A percentile compares a stretch with the other conserved stretches of the same genome.
phyloP scores from a whole-genome alignment of 2,113 vertebrate genomes.

The Boleophthalmus pectinirostris region DNA sequence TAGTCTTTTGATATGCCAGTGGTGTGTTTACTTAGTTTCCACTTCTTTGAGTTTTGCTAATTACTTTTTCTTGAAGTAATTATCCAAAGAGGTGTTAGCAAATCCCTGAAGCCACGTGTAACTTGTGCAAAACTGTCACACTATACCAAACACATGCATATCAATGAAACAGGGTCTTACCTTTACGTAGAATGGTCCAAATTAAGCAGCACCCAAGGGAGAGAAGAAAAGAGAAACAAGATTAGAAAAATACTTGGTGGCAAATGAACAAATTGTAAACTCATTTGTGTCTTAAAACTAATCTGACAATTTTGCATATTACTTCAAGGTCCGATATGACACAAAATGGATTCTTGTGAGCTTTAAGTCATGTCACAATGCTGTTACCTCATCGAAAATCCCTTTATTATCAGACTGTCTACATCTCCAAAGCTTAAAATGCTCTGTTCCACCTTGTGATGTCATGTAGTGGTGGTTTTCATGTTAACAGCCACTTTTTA shows the following conservation, averaged over 20 bases:
- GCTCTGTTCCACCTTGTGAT: too few relatives aligned
- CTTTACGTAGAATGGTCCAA: conserved; percentile 57
- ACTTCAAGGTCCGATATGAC: neutral
- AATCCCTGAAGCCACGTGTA: conserved; percentile 44
- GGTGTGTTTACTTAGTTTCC: conserved; percentile 53
- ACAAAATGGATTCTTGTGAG: neutral
- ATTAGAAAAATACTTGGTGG: conserved; percentile 37
- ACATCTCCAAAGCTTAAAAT: too few relatives aligned
- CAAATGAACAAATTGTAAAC: conserved; percentile 23
- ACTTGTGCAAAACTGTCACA: conserved; percentile 37
- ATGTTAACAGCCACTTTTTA: too few relatives aligned
- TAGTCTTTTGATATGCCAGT: conserved; percentile 34
- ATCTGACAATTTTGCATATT: conserved; percentile 6
- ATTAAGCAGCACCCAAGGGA: conserved; percentile 30
- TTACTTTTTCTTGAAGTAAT: conserved; percentile 64
- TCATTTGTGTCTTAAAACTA: conserved; percentile 13
- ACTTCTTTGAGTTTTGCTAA: conserved; percentile 57
- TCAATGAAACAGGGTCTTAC: conserved; percentile 54
- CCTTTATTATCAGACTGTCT: too few relatives aligned
- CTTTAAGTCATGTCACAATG: too few relatives aligned
- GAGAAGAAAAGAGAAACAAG: conserved; percentile 32
- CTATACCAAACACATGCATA: conserved; percentile 49
- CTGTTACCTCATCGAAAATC: too few relatives aligned
- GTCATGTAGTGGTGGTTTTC: too few relatives aligned
- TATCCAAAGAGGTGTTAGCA: conserved; percentile 50